phyloP scores from a whole-genome alignment of 2,113 vertebrate species.

The Pseudopipra pipra region DNA sequence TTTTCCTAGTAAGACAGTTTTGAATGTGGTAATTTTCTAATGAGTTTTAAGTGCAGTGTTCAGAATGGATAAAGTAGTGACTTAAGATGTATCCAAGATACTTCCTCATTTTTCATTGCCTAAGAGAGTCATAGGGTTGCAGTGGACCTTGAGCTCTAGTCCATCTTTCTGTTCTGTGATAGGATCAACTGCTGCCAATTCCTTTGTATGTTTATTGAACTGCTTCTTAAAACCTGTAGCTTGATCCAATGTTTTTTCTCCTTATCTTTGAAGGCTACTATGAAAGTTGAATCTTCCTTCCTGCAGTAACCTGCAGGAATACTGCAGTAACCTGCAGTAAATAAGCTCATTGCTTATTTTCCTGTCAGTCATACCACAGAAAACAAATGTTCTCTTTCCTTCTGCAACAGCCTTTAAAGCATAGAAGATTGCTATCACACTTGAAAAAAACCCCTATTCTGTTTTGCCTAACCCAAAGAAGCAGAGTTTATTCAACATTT shows the following conservation, averaged over 20 bases:
- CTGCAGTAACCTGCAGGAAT: not conserved
- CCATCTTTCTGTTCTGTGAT: not conserved
- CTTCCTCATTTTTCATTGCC: not conserved
- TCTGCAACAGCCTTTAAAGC: not conserved
- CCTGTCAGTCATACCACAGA: not conserved
- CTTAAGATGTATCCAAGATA: not conserved
- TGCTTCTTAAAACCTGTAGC: not conserved
- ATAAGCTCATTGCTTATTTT: not conserved
- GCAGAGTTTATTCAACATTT: not conserved
- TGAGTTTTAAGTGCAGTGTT: not conserved
- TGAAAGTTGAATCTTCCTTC: not conserved
- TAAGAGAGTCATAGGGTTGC: not conserved
- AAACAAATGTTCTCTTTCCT: not conserved
- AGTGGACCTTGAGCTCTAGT: not conserved
- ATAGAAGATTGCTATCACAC: not conserved
- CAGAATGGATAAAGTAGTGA: not conserved
- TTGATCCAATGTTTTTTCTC: not conserved
- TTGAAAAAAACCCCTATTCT: not conserved
- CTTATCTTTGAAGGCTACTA: not conserved
- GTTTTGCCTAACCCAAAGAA: not conserved
- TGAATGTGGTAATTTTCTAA: not conserved
- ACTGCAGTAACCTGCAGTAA: too few species aligned
- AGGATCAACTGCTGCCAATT: not conserved
- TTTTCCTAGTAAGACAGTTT: not conserved
- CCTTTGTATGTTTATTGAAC: not conserved